These are phyloP conservation scores for Cotesia congregata DNA, from an alignment of 2,888 invertebrate genomes.

Conservation along the genomic window DNA sequence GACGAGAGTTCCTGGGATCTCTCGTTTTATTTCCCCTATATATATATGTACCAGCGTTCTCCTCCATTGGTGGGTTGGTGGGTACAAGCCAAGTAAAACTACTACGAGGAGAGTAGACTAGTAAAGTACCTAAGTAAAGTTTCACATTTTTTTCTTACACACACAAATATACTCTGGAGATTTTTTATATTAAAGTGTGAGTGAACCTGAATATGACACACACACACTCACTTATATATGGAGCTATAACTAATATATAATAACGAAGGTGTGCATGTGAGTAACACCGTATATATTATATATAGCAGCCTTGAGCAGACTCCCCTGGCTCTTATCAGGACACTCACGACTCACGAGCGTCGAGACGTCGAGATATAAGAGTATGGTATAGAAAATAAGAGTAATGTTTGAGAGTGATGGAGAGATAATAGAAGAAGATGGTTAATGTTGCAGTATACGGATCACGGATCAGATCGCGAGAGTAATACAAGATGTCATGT, in stretches of 20 bases:
- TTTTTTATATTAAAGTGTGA: neutral
- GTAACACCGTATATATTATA: neutral
- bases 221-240: neutral
- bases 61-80: constrained; percentile 40
- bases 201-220: constrained; percentile 18
- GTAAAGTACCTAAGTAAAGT: neutral
- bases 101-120: neutral
- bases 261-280: neutral
- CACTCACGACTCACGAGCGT: constrained; percentile 14
- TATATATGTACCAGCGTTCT: constrained; percentile 26
- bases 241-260: neutral
- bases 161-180: neutral
- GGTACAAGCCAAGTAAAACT: constrained; percentile 17
- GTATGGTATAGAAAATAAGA: constrained; percentile 15
- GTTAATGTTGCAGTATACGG: neutral
- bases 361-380: constrained; percentile 9
- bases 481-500: neutral
- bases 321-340: constrained; percentile 17
- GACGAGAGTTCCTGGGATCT: constrained; percentile 51
- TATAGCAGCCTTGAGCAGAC: constrained; percentile 9
- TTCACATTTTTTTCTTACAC: constrained; percentile 9
- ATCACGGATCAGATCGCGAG: neutral
- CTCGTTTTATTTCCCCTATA: constrained; percentile 47
- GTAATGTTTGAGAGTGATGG: neutral
- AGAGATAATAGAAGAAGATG: constrained; percentile 12